phyloP scores from a whole-genome alignment of 2,888 invertebrate species.

The Eupithecia exiguata region DNA sequence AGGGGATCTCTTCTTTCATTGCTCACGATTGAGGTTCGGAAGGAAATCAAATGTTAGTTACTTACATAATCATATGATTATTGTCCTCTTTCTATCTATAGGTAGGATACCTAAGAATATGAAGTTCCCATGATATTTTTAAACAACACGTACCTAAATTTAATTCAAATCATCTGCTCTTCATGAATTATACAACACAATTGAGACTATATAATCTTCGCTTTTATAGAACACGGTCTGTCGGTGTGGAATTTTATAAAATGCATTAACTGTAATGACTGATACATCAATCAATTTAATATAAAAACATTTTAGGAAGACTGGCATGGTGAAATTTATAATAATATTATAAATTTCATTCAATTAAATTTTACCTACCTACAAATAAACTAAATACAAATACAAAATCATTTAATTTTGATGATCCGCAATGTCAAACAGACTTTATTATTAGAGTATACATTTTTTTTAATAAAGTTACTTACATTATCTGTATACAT shows the following conservation, averaged over 20 bases:
- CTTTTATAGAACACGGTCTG: slow-evolving; percentile 29
- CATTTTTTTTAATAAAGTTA: too few relatives aligned
- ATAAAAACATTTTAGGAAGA: slow-evolving; percentile 8
- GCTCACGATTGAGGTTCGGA: too few relatives aligned
- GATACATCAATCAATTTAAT: slow-evolving; percentile 27
- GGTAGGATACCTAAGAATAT: background rate
- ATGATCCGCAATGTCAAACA: background rate
- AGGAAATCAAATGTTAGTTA: background rate
- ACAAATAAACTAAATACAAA: background rate
- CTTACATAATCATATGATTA: background rate
- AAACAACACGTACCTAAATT: slow-evolving; percentile 1
- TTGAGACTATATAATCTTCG: slow-evolving; percentile 30
- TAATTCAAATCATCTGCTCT: slow-evolving; percentile 16
- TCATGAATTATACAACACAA: slow-evolving; percentile 31
- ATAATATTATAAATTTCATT: too few relatives aligned
- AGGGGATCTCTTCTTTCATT: too few relatives aligned
- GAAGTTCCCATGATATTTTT: background rate
- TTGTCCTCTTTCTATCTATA: too few relatives aligned
- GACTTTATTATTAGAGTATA: background rate
- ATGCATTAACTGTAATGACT: slow-evolving; percentile 40
- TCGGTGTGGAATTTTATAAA: slow-evolving; percentile 42
- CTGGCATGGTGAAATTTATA: background rate
- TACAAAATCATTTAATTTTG: background rate
- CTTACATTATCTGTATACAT: too few relatives aligned
- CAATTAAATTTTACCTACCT: background rate